Conservation (phyloP, 2,888 invertebrate species). For the Chromoteleia sp. region DNA sequence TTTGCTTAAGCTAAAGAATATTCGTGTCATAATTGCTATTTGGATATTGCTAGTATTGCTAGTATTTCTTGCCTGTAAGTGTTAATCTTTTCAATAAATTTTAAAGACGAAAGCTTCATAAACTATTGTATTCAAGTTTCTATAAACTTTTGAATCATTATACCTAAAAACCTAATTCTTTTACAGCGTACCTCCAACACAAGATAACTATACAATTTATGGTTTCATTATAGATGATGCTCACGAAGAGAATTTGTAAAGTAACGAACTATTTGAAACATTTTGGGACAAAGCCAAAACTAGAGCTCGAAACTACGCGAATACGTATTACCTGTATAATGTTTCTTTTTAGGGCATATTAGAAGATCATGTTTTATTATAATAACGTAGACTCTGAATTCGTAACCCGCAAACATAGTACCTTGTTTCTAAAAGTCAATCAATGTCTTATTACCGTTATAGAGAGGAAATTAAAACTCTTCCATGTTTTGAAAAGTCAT, state of each 20-base stretch:
- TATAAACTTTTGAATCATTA: too few relatives aligned
- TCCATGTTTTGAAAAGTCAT: slow-evolving; percentile 3
- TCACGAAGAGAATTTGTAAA: slow-evolving; percentile 34
- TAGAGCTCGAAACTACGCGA: slow-evolving; percentile 16
- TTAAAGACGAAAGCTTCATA: too few relatives aligned
- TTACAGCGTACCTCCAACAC: too few relatives aligned
- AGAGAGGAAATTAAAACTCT: slow-evolving; percentile 34
- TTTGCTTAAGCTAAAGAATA: too few relatives aligned
- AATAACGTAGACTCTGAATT: slow-evolving; percentile 10
- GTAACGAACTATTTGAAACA: slow-evolving; percentile 43
- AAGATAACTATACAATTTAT: slow-evolving; percentile 28
- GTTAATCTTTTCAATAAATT: too few relatives aligned
- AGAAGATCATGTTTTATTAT: slow-evolving; percentile 51
- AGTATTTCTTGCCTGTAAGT: too few relatives aligned
- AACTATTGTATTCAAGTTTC: too few relatives aligned
- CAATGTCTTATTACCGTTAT: slow-evolving; percentile 47
- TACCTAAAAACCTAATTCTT: too few relatives aligned
- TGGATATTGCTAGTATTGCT: too few relatives aligned
- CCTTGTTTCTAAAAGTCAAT: slow-evolving; percentile 31
- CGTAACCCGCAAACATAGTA: slow-evolving; percentile 22
- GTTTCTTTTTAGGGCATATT: slow-evolving; percentile 56
- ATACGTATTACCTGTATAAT: slow-evolving; percentile 41
- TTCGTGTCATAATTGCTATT: too few relatives aligned
- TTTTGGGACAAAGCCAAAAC: slow-evolving; percentile 45
- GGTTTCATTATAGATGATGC: slow-evolving; percentile 36